phyloP scores from a whole-genome alignment of 2,797 vertebrate genomes.

The Peromyscus aztecus region DNA sequence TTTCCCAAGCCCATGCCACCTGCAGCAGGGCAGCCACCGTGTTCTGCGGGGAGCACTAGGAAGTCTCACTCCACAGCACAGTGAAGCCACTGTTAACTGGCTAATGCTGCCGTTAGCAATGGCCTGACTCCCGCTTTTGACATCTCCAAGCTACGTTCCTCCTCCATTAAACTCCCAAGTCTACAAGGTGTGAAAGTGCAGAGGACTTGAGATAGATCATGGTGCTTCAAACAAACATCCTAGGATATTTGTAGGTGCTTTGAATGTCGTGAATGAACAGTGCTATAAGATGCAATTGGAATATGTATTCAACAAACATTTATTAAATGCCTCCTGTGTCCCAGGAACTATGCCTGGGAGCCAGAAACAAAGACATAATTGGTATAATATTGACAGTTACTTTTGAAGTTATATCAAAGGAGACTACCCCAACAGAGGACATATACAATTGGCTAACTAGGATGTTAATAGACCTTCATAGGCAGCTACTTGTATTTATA shows the following conservation, averaged over 20 bases:
- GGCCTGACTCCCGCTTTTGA: neutral
- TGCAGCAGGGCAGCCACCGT: neutral
- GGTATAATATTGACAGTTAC: conserved; percentile 55
- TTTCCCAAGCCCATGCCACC: neutral
- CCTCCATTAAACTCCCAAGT: neutral
- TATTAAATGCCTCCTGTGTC: conserved; percentile 49
- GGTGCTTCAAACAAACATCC: neutral
- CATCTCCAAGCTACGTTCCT: neutral
- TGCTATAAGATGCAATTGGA: conserved; percentile 1
- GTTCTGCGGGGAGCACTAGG: neutral
- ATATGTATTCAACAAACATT: conserved; percentile 46
- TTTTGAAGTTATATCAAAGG: conserved; percentile 67
- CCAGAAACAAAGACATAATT: conserved; percentile 68
- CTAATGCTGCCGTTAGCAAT: neutral
- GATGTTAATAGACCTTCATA: conserved; percentile 39
- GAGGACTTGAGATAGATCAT: neutral
- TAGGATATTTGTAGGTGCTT: conserved; percentile 12
- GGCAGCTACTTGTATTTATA: conserved; percentile 53
- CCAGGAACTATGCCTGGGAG: conserved; percentile 20
- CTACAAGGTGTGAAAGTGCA: neutral
- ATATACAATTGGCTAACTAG: conserved; percentile 43
- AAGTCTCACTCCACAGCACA: too few species aligned
- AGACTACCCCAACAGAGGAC: conserved; percentile 55
- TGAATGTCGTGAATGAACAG: neutral
- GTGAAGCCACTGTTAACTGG: neutral